Evolutionary conservation across 2,888 invertebrate genomes (phyloP).

Genomic region (Cosmia pyralina): DNA sequence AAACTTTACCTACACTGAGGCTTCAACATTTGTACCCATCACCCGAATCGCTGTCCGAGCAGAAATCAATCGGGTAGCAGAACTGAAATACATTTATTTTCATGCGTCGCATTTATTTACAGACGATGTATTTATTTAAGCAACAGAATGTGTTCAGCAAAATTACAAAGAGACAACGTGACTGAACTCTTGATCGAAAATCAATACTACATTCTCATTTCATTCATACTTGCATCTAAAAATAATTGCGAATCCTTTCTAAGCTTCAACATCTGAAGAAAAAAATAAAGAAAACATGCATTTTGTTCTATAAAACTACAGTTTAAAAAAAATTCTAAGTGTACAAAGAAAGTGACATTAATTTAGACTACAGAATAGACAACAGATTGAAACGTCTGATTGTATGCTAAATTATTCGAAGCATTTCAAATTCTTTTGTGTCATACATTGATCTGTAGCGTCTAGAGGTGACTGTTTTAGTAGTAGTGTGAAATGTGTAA

Average conservation of each 20-base stretch:
- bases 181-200: constrained; percentile 45
- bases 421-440: constrained; percentile 35
- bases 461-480: constrained; percentile 19
- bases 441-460: constrained; percentile 12
- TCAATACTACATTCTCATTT: constrained; percentile 44
- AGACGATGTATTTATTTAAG: constrained; percentile 6
- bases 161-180: constrained; percentile 24
- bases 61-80: constrained; percentile 44
- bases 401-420: constrained; percentile 55
- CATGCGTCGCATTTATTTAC: constrained; percentile 6
- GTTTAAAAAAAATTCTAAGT: constrained; percentile 3
- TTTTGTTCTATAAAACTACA: constrained; percentile 25
- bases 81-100: constrained; percentile 30
- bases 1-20: constrained; percentile 21
- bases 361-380: constrained; percentile 20
- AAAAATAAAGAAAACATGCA: constrained; percentile 24
- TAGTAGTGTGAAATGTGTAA: constrained; percentile 6
- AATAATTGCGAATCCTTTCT: constrained; percentile 8
- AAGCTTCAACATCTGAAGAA: constrained; percentile 23
- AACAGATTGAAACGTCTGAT: constrained; percentile 23
- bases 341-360: constrained; percentile 8
- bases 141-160: constrained; percentile 17
- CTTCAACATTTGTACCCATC: constrained; percentile 43
- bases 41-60: constrained; percentile 22
- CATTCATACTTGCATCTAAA: constrained; percentile 20